Base-by-base conservation (phyloP, 2,888 invertebrate genomes). In the Drosophila pegasa region DNA sequence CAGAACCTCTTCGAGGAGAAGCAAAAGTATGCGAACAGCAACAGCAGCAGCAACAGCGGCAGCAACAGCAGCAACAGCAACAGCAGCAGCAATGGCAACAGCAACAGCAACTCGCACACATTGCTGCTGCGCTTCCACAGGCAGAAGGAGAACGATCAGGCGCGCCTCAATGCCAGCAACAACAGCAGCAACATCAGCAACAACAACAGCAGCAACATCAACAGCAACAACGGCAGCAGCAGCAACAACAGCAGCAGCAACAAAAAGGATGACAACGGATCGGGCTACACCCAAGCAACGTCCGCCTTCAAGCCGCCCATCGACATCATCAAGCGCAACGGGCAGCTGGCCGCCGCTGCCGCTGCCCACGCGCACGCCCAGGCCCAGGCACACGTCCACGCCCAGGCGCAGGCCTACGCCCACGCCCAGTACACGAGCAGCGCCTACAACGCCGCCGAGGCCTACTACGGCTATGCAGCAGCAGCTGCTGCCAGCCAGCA, bases 1-100 rank as follows among this genome's bases (percentile, higher is more conserved):
- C 97, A 97, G 89, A 96, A 97, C 92, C 93, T 97, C 0, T 97
- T 97, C 88, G 96, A 96, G 88, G 97, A 97, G 88, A 96, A 96
- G 90, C 95, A 96, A 87, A 92, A 92, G 88, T 92, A 92, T 85
- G 92, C 60, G 29, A 50, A 40, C 75, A 59, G 38, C 64, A 67
- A 43, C 18, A 16, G n/a, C 35, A 54, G 10, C 60, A 50, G 20
- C 16, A 18, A 10, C 38, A 41, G 9, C 33, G 33, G 5, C 71
- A 41, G 3, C 52, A 57, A 14, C 62, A 64, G 25, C 31, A 29
- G 2, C 35, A 50, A n/a, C 57, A 50, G 18, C 9, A 10, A 20
- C 29, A 47, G 7, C 29, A 37, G 6, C 70, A 51, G 6, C 51
- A 35, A 50, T 41, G 50, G 40, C 45, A 50, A 33, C 27, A 29